Evolutionary conservation across 2,888 invertebrate genomes (phyloP), one percentile per base, ranked within the genome.

Genomic region (Cyrtodaria siliqua): DNA sequence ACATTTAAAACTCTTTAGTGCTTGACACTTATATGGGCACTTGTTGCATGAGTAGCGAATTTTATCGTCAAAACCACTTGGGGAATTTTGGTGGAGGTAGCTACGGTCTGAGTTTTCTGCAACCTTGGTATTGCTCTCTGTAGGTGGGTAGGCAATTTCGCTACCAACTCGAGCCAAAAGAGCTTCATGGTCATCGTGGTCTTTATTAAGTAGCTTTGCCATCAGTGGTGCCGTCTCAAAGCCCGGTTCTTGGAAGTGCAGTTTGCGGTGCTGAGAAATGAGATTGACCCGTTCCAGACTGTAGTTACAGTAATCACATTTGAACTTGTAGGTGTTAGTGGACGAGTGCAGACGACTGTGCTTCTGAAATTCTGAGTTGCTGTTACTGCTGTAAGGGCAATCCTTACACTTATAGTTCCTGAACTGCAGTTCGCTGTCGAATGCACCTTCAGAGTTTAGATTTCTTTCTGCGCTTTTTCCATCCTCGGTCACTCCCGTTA

Each of bases 11-110:
- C 86, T 84, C 63, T 88, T 86, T n/a, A 86, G 68, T 16, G 85
- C 83, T 60, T 85, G 85, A 53, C 88, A 84, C 29, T 80, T 80
- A 70, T 89, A 89, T 24, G 90, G 89, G 63, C 91, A 91, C 20
- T 79, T 74, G 4, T 72, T 67, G 70, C 91, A 90, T 26, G 74
- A 56, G 53, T 86, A 87, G 3, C 84, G 74, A 18, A 81, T 67
- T 40, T 83, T 86, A 20, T 86, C 84, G 18, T 86, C 84, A 1
- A 27, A 4, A n/a, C 50, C 29, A 38, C 26, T 42, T 2, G 53
- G 53, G 0, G n/a, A 16, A 24, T 66, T 80, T 23, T 68, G 71
- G 23, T 49, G 50, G 3, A 63, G 26, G 33, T 62, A 60, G 44
- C 60, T 56, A n/a, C 53, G 44, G n/a, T 73, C 76, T 4, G 49